Conservation (phyloP, 2,888 invertebrate genomes). For the Chloroclysta siterata region DNA sequence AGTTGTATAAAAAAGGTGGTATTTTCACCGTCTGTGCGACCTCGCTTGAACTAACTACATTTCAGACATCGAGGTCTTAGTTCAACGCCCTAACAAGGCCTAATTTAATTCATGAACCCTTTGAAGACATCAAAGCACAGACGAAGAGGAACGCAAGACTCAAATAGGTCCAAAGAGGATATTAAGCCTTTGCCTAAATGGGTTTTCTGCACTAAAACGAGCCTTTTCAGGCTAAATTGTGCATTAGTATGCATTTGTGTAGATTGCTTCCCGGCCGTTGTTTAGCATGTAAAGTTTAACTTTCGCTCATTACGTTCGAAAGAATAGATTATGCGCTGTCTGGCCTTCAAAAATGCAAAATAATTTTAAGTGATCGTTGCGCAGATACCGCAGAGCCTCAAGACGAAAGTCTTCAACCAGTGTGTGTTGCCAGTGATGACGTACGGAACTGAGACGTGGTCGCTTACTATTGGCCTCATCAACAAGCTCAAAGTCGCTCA, state of each 20-base stretch:
- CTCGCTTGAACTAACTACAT: neutral
- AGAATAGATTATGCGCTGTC: conserved; percentile 29
- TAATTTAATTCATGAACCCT: conserved; percentile 7
- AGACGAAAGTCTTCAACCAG: too few relatives aligned
- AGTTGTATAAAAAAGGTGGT: too few relatives aligned
- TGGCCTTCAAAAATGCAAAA: conserved; percentile 19
- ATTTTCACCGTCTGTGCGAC: too few relatives aligned
- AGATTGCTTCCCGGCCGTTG: conserved; percentile 39
- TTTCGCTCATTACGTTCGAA: conserved; percentile 35
- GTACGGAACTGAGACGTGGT: too few relatives aligned
- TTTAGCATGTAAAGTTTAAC: conserved; percentile 39
- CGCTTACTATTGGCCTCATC: too few relatives aligned
- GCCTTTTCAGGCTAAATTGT: conserved; percentile 44
- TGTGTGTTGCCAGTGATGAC: too few relatives aligned
- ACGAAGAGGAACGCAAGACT: conserved; percentile 16
- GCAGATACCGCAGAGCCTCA: too few relatives aligned
- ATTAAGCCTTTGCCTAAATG: conserved; percentile 22
- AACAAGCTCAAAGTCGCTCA: too few relatives aligned
- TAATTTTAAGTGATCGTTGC: neutral
- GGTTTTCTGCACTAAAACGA: conserved; percentile 38
- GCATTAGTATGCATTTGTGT: conserved; percentile 49
- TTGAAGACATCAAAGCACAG: conserved; percentile 10
- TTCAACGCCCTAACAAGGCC: conserved; percentile 1
- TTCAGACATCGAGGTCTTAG: neutral
- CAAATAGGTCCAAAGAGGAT: conserved; percentile 24